These are phyloP conservation scores for Panagrolaimus sp. DNA, from an alignment of 1,140 invertebrate species.

Conservation along the genomic window DNA sequence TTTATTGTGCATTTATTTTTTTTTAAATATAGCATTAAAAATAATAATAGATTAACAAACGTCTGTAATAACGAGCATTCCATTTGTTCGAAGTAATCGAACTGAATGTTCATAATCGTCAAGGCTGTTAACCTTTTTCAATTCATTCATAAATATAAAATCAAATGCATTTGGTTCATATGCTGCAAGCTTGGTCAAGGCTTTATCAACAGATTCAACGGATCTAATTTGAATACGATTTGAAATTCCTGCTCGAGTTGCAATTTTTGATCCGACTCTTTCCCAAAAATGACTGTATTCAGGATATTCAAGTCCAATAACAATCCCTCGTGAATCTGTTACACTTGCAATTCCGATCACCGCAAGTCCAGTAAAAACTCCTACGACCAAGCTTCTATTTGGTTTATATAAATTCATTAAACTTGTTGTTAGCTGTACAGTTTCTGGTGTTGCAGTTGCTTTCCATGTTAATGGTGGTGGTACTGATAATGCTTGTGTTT, in stretches of 20 bases:
- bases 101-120: slow-evolving; percentile 41
- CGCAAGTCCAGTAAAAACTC: slow-evolving; percentile 39
- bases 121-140: slow-evolving; percentile 35
- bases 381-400: slow-evolving; percentile 35
- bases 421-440: slow-evolving; percentile 33
- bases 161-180: slow-evolving; percentile 44
- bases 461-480: slow-evolving; percentile 31
- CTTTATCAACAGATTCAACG: slow-evolving; percentile 35
- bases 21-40: slow-evolving; percentile 1
- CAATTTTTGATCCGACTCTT: slow-evolving; percentile 36
- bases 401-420: slow-evolving; percentile 37
- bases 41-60: slow-evolving; percentile 16
- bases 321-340: slow-evolving; percentile 39
- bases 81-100: slow-evolving; percentile 32
- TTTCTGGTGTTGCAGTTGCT: slow-evolving; percentile 32
- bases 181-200: slow-evolving; percentile 29
- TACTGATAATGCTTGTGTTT: slow-evolving; percentile 32
- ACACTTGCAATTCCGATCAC: slow-evolving; percentile 34
- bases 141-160: slow-evolving; percentile 41
- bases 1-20: background rate
- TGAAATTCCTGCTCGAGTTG: slow-evolving; percentile 30
- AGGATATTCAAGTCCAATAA: slow-evolving; percentile 40
- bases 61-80: slow-evolving; percentile 29
- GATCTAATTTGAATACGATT: slow-evolving; percentile 42
- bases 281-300: slow-evolving; percentile 40